A percentile compares a stretch with the other conserved stretches of the same genome.
Conservation (phyloP, 2,888 invertebrate genomes). For the Gonocerus acuteangulatus region DNA sequence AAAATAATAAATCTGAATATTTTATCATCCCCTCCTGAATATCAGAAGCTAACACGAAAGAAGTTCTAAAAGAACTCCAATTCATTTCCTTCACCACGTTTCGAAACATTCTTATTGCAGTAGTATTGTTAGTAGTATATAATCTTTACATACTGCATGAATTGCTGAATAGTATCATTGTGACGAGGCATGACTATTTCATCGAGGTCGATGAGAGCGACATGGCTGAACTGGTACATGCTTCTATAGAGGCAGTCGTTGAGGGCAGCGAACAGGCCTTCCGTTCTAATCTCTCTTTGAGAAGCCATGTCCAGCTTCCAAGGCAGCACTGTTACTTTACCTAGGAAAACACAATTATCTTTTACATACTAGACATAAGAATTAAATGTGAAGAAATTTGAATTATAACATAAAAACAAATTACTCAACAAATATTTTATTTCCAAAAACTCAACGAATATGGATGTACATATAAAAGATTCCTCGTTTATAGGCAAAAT, state of each 20-base stretch:
- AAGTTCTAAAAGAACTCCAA: no score
- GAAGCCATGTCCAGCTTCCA: constrained; percentile 83
- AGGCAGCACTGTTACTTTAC: constrained; percentile 63
- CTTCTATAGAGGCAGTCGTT: constrained; percentile 89
- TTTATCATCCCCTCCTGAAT: no score
- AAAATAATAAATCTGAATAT: no score
- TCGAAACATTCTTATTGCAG: no score
- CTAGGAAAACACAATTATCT: constrained; percentile 39
- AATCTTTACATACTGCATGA: constrained; percentile 57
- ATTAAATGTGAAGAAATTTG: no score
- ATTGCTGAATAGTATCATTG: constrained; percentile 64
- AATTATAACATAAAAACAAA: no score
- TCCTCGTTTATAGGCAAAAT: no score
- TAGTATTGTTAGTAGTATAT: no score
- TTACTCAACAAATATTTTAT: no score
- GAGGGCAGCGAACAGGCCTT: constrained; percentile 83
- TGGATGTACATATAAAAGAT: neutral
- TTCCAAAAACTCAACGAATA: neutral
- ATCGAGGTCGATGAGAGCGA: constrained; percentile 79
- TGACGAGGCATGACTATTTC: constrained; percentile 78
- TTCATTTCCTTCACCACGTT: no score
- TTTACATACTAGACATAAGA: neutral
- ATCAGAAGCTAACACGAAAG: no score
- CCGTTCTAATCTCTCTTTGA: constrained; percentile 84
- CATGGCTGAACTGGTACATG: constrained; percentile 74